Evolutionary conservation across 1,140 invertebrate genomes (phyloP), one percentile per base, ranked within the genome.

Genomic region (Cydia splendana): DNA sequence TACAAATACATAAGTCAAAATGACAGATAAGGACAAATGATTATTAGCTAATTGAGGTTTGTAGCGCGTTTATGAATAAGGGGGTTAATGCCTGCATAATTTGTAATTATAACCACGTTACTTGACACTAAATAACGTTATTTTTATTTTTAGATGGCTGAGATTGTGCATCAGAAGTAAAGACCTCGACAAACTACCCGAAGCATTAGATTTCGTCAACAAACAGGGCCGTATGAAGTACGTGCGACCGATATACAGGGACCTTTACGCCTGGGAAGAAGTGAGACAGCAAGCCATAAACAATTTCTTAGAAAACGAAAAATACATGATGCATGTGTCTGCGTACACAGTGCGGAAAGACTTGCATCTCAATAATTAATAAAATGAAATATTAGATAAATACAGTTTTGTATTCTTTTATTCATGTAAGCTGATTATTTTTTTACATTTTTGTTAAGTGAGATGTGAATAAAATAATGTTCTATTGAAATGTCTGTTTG

Each of bases 201-300:
- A 94, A 42, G 96, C 96, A 9, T 93, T 98, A 24, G 85, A 95
- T 2, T 98, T 98, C 94, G 95, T 98, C 3, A 97, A 96, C 77
- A 94, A 95, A 28, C 95, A 97, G 86, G 98, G 98, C 74, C 95
- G 98, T 78, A 97, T 99, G 96, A 99, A 99, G 87, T 99, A 96
- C 94, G 96, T 97, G 0, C 94, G 97, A 69, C 97, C 98, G 15
- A 94, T 99, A 67, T 98, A 98, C 88, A 96, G 97, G 80, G 97
- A 97, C 84, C 90, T 98, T n/a, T 97, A 96, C 82, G 94, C 92
- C 1, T 98, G 97, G 97, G 94, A 96, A 77, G 95, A 95, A 76
- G 94, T 95, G 1, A 94, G 97, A 75, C 87, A 94, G 13, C 84
- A 82, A 76, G 96, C 97, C 0, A 95, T 98, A 42, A 94, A 96